Conservation (phyloP, 2,113 vertebrate species). For the Anarhynchus alexandrinus region DNA sequence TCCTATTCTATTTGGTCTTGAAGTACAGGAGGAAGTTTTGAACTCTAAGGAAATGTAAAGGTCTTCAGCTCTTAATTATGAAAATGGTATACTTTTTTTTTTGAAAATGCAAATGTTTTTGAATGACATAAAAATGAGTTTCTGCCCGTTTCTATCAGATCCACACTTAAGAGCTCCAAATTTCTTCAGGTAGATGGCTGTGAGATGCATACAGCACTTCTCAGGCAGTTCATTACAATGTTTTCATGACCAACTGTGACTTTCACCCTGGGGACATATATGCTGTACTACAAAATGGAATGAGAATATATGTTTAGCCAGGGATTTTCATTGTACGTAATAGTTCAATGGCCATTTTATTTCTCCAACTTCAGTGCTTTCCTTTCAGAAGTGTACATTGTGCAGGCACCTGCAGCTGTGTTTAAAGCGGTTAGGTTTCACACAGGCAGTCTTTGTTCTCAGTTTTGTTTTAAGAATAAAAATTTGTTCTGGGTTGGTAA, state of each 20-base stretch:
- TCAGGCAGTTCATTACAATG: not conserved
- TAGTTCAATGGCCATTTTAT: not conserved
- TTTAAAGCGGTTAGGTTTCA: not conserved
- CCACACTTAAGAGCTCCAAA: not conserved
- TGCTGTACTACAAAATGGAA: not conserved
- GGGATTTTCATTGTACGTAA: not conserved
- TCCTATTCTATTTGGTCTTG: too few species aligned
- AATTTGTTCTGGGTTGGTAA: not conserved
- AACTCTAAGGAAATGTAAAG: not conserved
- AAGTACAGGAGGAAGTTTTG: not conserved
- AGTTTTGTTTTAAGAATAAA: slow-evolving; percentile 34
- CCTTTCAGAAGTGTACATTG: not conserved
- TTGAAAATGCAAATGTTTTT: not conserved
- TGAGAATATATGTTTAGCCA: not conserved
- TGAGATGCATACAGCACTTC: not conserved
- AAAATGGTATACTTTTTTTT: not conserved
- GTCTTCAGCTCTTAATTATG: not conserved
- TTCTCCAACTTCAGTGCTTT: not conserved
- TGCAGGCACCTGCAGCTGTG: slow-evolving; percentile 20
- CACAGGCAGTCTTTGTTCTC: slow-evolving; percentile 21
- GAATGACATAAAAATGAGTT: not conserved
- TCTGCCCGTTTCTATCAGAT: not conserved
- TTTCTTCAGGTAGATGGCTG: not conserved
- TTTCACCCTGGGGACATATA: not conserved
- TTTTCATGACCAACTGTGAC: not conserved